phyloP scores from a whole-genome alignment of 2,113 vertebrate genomes.

The Mormyrus iriodes region DNA sequence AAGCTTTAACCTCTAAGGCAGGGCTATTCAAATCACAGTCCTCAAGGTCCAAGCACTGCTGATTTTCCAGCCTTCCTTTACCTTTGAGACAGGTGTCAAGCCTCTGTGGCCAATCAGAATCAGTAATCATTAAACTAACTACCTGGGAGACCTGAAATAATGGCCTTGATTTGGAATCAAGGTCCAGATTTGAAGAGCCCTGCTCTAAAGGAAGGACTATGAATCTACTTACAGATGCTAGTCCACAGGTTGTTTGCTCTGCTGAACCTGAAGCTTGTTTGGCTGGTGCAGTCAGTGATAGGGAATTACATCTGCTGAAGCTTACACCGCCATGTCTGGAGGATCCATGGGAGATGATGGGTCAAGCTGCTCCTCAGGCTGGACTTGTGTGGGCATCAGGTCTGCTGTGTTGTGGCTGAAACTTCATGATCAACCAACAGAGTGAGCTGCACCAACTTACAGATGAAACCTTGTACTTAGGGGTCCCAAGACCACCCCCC shows the following conservation, averaged over 20 bases:
- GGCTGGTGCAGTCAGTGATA: not conserved
- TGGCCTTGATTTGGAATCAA: too few species aligned
- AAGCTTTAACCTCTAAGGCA: not conserved
- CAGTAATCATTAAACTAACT: too few species aligned
- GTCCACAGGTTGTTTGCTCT: not conserved
- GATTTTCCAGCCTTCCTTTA: too few species aligned
- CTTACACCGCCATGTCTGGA: not conserved
- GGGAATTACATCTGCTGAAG: not conserved
- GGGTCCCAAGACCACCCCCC: not conserved
- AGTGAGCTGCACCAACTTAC: not conserved
- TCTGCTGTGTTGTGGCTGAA: not conserved
- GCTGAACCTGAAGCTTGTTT: not conserved
- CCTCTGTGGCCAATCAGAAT: too few species aligned
- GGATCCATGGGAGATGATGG: not conserved
- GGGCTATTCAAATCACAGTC: too few species aligned
- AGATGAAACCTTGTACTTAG: not conserved
- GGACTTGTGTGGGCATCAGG: not conserved
- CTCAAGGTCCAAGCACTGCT: too few species aligned
- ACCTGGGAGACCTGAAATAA: too few species aligned
- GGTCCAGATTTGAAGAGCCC: not conserved
- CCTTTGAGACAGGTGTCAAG: too few species aligned
- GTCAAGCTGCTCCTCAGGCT: not conserved
- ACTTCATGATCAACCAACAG: not conserved
- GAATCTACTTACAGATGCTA: not conserved
- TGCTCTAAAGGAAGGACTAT: not conserved